These are phyloP conservation scores for Zoanthus gigantus DNA, from an alignment of 92 coral and sea anemone genomes.

Conservation along the genomic window DNA sequence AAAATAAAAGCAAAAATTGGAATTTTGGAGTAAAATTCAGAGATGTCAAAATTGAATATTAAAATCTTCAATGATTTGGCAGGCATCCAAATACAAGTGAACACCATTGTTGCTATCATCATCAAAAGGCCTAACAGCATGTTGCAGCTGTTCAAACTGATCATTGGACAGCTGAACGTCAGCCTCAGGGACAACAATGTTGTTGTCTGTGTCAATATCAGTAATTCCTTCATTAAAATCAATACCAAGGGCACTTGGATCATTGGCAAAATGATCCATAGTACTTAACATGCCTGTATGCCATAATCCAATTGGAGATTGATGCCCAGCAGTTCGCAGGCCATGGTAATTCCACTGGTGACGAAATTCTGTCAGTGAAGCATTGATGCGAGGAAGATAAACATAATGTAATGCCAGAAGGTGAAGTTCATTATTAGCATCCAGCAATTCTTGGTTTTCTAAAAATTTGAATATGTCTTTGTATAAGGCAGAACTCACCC, in stretches of 20 bases:
- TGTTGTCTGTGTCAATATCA: conserved; percentile 21
- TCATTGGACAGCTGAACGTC: conserved; percentile 24
- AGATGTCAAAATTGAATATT: neutral
- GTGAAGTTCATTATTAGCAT: conserved; percentile 43
- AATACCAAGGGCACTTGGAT: conserved; percentile 20
- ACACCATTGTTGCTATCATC: conserved; percentile 49
- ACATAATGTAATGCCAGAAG: conserved; percentile 52
- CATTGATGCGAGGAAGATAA: conserved; percentile 53
- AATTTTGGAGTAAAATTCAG: neutral
- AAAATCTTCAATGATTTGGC: conserved; percentile 12
- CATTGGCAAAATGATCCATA: neutral
- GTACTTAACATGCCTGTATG: conserved; percentile 3
- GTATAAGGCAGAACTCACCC: conserved; percentile 44
- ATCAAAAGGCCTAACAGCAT: conserved; percentile 29
- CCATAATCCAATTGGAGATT: conserved; percentile 40
- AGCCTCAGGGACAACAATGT: conserved; percentile 1
- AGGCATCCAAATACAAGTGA: conserved; percentile 23
- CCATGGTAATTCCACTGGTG: conserved; percentile 60
- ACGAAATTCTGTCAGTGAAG: conserved; percentile 52
- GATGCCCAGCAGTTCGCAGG: conserved; percentile 48
- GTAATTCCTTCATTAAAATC: neutral
- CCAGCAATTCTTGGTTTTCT: conserved; percentile 50
- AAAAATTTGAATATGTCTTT: conserved; percentile 42
- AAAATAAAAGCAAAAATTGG: neutral
- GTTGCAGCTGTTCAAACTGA: conserved; percentile 30